A percentile compares a stretch with the other conserved stretches of the same genome.
These are phyloP conservation scores for Saguinus midas DNA, from an alignment of 2,113 vertebrate genomes.

Conservation along the genomic window DNA sequence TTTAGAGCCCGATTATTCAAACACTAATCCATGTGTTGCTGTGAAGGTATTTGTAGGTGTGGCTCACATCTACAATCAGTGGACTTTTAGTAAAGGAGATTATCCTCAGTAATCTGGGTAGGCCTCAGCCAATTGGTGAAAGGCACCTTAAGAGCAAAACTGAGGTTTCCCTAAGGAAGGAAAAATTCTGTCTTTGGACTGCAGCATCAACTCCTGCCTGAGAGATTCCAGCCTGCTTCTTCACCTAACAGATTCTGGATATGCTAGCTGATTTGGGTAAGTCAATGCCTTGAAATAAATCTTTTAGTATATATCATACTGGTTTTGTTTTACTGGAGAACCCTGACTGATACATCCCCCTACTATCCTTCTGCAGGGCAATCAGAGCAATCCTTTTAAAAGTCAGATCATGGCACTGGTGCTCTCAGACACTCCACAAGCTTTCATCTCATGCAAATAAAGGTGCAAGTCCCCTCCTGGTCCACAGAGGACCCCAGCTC, in stretches of 20 bases:
- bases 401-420: background rate
- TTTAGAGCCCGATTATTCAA: background rate
- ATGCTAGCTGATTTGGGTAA: background rate
- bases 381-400: background rate
- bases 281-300: background rate
- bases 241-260: background rate
- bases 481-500: background rate
- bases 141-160: background rate
- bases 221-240: background rate
- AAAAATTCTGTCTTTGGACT: no score
- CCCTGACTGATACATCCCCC: no score
- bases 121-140: background rate
- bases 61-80: background rate
- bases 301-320: background rate
- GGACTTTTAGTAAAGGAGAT: background rate
- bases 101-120: background rate
- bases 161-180: background rate
- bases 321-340: background rate
- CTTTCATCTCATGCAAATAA: background rate
- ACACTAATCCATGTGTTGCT: background rate
- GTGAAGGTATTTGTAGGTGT: background rate
- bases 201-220: fast-evolving
- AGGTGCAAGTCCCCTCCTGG: background rate
- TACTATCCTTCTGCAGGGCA: background rate
- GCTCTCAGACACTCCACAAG: background rate